phyloP scores from a whole-genome alignment of 2,888 invertebrate genomes.

The Eristalis arbustorum region DNA sequence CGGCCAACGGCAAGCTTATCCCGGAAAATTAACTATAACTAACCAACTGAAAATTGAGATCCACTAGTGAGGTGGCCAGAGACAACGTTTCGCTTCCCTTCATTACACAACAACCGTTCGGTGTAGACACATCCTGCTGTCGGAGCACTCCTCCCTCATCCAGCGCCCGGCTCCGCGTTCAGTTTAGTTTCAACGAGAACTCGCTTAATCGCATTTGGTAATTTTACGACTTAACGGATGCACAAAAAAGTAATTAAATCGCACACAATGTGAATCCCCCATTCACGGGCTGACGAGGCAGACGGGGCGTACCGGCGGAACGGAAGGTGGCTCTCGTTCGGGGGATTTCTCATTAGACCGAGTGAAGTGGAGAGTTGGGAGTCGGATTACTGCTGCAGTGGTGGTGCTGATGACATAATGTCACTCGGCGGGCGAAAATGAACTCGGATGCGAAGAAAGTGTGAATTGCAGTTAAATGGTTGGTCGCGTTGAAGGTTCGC shows the following conservation, averaged over 20 bases:
- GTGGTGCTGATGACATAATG: slow-evolving; percentile 3
- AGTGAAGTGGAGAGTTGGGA: neutral
- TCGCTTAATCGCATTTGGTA: slow-evolving; percentile 51
- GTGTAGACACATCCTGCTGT: neutral
- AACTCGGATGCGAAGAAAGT: neutral
- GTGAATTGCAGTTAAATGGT: neutral
- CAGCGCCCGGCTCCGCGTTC: neutral
- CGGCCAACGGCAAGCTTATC: slow-evolving; percentile 11
- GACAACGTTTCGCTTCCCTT: neutral
- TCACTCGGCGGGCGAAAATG: neutral
- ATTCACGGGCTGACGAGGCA: neutral
- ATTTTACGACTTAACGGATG: slow-evolving; percentile 53
- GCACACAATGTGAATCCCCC: slow-evolving; percentile 34
- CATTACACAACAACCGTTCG: neutral
- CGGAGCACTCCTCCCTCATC: neutral
- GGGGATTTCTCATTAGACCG: neutral
- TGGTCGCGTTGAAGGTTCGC: neutral
- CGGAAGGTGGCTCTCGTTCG: neutral
- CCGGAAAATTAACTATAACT: slow-evolving; percentile 28
- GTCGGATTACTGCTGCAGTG: neutral
- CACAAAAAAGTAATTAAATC: slow-evolving; percentile 59
- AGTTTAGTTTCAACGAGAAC: slow-evolving; percentile 19
- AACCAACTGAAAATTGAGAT: slow-evolving; percentile 22
- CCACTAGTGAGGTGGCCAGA: neutral
- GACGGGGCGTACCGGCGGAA: neutral